These are phyloP conservation scores for Lethrus apterus DNA, from an alignment of 1,140 invertebrate species.

Conservation along the genomic window DNA sequence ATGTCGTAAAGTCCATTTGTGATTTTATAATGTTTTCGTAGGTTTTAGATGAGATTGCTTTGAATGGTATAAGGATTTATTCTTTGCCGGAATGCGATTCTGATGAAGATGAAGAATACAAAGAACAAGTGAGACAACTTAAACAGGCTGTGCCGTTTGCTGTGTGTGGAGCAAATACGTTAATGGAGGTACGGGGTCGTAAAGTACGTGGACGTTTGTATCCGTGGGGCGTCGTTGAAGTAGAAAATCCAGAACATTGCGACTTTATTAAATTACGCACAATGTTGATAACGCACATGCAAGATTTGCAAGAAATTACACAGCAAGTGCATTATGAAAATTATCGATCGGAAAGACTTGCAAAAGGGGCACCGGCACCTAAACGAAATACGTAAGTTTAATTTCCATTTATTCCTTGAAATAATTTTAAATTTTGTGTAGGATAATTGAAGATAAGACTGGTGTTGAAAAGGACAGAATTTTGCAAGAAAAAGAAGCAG, in stretches of 20 bases:
- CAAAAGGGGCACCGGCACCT: constrained; percentile 67
- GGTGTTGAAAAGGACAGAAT: constrained; percentile 72
- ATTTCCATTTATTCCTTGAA: background rate
- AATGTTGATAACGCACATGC: constrained; percentile 97
- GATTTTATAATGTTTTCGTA: constrained; percentile 30
- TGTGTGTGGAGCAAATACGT: constrained; percentile 92
- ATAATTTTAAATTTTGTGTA: constrained; percentile 22
- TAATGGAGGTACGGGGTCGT: constrained; percentile 83
- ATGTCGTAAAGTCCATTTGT: constrained; percentile 16
- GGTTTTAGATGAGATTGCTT: constrained; percentile 75
- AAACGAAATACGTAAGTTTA: constrained; percentile 58
- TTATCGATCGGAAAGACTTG: constrained; percentile 81
- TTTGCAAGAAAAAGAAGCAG: constrained; percentile 82
- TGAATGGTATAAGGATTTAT: constrained; percentile 86
- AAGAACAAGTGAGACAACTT: constrained; percentile 78
- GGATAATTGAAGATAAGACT: constrained; percentile 37
- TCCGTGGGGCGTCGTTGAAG: constrained; percentile 98
- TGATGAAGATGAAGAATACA: constrained; percentile 91
- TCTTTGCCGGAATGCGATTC: constrained; percentile 93
- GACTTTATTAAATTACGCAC: constrained; percentile 97
- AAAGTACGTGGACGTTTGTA: constrained; percentile 89
- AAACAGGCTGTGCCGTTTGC: constrained; percentile 96
- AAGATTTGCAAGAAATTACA: constrained; percentile 92
- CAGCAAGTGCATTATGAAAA: constrained; percentile 96
- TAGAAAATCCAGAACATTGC: constrained; percentile 98